Conservation (phyloP, 2,113 vertebrate species). For the Hyaena hyaena region DNA sequence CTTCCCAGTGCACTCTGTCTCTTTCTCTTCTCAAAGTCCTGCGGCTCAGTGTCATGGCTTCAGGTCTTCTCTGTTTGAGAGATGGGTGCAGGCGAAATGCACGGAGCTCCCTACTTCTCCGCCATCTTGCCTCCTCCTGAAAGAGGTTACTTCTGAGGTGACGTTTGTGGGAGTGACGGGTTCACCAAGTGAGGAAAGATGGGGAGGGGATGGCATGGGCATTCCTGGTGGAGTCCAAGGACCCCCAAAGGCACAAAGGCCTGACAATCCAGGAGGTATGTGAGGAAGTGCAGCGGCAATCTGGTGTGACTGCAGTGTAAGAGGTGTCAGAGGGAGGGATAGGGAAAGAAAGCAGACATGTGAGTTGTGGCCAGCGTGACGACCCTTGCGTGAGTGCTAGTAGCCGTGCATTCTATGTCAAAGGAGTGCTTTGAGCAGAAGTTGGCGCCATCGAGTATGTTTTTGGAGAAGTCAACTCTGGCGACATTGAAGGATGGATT, state of each 20-base stretch:
- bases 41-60: too few relatives aligned
- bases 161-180: background rate
- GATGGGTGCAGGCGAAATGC: too few relatives aligned
- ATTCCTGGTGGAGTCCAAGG: background rate
- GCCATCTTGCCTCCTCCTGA: too few relatives aligned
- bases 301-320: background rate
- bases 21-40: too few relatives aligned
- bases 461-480: background rate
- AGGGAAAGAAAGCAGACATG: background rate
- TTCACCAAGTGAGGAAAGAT: background rate
- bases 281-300: too few relatives aligned
- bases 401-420: background rate
- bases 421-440: background rate
- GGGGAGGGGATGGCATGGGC: background rate
- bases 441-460: fast-evolving
- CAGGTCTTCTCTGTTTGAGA: too few relatives aligned
- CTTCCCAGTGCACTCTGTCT: too few relatives aligned
- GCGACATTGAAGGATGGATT: background rate
- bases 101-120: too few relatives aligned
- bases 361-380: background rate
- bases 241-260: background rate
- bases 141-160: background rate
- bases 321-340: background rate
- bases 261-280: background rate
- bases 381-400: background rate